phyloP scores from a whole-genome alignment of 1,140 invertebrate species.

The Macrostomum lignano region DNA sequence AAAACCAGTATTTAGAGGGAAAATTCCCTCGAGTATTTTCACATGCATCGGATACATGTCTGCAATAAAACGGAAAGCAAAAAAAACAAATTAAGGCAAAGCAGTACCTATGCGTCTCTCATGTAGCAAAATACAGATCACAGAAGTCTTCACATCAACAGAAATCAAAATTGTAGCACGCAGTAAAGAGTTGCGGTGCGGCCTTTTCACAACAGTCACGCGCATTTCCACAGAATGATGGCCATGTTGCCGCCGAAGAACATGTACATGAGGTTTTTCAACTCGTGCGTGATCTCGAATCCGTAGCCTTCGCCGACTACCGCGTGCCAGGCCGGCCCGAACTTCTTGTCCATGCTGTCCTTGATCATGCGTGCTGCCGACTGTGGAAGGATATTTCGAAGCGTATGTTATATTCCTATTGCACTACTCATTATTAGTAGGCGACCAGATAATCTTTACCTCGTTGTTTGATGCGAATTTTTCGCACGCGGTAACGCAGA shows the following conservation, averaged over 20 bases:
- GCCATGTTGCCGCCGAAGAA: slow-evolving; percentile 65
- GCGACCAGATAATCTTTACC: slow-evolving; percentile 30
- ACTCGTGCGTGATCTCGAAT: slow-evolving; percentile 66
- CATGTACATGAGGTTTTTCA: slow-evolving; percentile 58
- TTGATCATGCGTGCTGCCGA: slow-evolving; percentile 32
- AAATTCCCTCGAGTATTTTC: no score
- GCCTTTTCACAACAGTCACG: slow-evolving; percentile 12
- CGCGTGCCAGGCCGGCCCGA: slow-evolving; percentile 63
- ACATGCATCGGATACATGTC: no score
- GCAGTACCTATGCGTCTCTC: no score
- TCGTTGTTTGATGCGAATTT: slow-evolving; percentile 55
- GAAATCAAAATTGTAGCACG: no score
- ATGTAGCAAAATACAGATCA: no score
- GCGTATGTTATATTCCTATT: not conserved
- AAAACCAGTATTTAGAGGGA: no score
- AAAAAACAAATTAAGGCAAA: no score
- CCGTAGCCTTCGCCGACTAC: slow-evolving; percentile 69
- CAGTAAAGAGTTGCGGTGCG: no score
- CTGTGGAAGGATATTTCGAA: slow-evolving; percentile 1
- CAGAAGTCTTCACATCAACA: no score
- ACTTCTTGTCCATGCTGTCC: slow-evolving; percentile 71
- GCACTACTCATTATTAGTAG: not conserved
- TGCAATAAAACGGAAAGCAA: no score
- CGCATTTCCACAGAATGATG: slow-evolving; percentile 65
- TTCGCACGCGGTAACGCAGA: slow-evolving; percentile 63